Evolutionary conservation across 1,140 invertebrate species (phyloP).

Genomic region (Steinernema khuongi): DNA sequence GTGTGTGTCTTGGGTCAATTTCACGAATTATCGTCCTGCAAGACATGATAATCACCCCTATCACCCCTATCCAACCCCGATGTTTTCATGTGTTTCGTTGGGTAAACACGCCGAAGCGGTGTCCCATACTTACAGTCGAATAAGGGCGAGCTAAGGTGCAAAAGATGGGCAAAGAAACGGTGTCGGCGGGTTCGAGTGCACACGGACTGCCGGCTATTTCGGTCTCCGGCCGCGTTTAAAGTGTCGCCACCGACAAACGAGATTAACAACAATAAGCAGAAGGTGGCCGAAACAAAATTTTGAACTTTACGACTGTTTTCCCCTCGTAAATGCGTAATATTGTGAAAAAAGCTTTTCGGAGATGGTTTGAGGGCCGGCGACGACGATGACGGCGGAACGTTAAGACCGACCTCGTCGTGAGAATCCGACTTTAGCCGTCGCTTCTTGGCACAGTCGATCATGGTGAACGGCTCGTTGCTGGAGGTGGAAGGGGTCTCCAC

Average conservation of each 20-base stretch:
- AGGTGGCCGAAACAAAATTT: conserved; percentile 1
- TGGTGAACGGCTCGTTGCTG: not conserved
- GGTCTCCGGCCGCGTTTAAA: too few species aligned
- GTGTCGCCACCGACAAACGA: too few species aligned
- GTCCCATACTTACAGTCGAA: not conserved
- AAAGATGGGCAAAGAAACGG: not conserved
- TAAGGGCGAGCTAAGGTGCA: not conserved
- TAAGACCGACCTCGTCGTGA: not conserved
- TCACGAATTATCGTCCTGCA: not conserved
- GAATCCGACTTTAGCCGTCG: not conserved
- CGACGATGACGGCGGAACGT: not conserved
- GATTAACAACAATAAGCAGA: not conserved
- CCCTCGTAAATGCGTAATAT: conserved; percentile 15
- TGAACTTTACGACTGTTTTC: conserved; percentile 6
- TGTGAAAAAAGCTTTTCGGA: not conserved
- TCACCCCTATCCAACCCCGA: not conserved
- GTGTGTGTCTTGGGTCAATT: not conserved
- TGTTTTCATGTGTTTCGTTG: conserved; percentile 13
- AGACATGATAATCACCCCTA: not conserved
- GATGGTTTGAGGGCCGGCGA: not conserved
- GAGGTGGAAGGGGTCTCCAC: not conserved
- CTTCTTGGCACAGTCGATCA: not conserved
- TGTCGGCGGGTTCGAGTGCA: not conserved
- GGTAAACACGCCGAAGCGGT: conserved; percentile 1
- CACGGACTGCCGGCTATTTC: not conserved